Evolutionary conservation across 2,113 vertebrate species (phyloP).

Genomic region (Gorsachius goisagi): DNA sequence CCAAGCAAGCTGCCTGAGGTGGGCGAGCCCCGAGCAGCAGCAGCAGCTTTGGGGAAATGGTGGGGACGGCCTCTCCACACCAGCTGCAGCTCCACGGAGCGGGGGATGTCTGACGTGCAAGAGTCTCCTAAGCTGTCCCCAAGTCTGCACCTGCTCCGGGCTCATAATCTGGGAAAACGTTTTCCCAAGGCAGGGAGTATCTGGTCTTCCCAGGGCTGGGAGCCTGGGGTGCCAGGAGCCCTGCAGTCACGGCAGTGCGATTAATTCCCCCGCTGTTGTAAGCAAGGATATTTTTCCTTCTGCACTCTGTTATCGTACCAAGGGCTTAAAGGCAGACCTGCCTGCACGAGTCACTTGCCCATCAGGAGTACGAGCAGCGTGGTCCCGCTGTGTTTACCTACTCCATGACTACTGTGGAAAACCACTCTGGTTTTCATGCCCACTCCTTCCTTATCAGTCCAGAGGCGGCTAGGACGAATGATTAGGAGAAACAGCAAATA

Average conservation of each 20-base stretch:
- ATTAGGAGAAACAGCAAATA: neutral
- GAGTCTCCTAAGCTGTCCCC: fast-evolving
- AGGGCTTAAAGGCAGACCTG: neutral
- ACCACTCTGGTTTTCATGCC: fast-evolving
- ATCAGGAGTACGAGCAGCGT: neutral
- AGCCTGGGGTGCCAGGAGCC: neutral
- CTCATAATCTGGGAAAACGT: fast-evolving
- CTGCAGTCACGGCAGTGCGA: fast-evolving
- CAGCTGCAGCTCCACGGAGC: fast-evolving
- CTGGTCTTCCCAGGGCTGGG: neutral
- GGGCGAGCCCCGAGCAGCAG: neutral
- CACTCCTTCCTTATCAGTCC: neutral
- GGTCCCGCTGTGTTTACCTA: fast-evolving
- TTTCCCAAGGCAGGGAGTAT: neutral
- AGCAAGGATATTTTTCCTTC: neutral
- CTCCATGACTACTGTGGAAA: neutral
- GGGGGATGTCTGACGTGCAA: fast-evolving
- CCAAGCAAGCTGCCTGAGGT: fast-evolving
- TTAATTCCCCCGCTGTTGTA: neutral
- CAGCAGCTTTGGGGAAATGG: neutral
- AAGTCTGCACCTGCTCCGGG: neutral
- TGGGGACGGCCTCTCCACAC: neutral
- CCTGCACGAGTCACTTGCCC: fast-evolving
- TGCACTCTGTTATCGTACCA: neutral
- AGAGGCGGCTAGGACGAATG: neutral